Base-by-base conservation (phyloP, 2,888 invertebrate species). In the Apotomis betuletana region DNA sequence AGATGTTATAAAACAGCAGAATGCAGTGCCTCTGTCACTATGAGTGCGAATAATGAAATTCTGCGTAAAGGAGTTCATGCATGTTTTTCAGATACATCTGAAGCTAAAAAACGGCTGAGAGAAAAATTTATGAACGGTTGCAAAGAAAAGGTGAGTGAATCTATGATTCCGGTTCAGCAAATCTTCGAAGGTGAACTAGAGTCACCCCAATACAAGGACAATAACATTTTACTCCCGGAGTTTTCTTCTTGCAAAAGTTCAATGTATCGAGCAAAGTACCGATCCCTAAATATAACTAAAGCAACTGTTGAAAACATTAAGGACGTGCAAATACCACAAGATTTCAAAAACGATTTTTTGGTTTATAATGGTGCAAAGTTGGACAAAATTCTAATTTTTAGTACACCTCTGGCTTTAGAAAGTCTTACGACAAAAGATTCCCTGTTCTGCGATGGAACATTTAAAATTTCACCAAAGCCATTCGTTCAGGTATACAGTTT, bases 81-180 rank as follows among this genome's bases (percentile, higher is more conserved):
- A 36, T 57, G 57, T 57, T 57, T 57, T 13, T 27, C 57, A 27
- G 57, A 57, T 57, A 36, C 36, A 57, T 57, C 57, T 57, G 36
- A 57, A 10, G 38, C 12, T 57, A 58, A 38, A 58, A 58, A 58
- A 15, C 38, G 58, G 58, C 15, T 58, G 38, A 58, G 36, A 58
- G 36, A 58, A 38, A 58, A 58, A 58, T 10, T 36, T 58, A 58
- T 58, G 58, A 10, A 58, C 38, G 38, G 36, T 58, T 58, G 58
- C 58, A 58, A 58, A 38, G 58, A 58, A 58, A 58, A 58, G 27
- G 57, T 57, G 57, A 27, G 57, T 57, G 9, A 57, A 57, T 57
- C 57, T 57, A 57, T 57, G 57, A 3, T 13, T 57, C 57, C 57
- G 38, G 58, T 36, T 15, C 58, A 58, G 58, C n/a, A 58, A 58